Evolutionary conservation across 2,797 vertebrate genomes (phyloP).

Genomic region (Trachurus trachurus): DNA sequence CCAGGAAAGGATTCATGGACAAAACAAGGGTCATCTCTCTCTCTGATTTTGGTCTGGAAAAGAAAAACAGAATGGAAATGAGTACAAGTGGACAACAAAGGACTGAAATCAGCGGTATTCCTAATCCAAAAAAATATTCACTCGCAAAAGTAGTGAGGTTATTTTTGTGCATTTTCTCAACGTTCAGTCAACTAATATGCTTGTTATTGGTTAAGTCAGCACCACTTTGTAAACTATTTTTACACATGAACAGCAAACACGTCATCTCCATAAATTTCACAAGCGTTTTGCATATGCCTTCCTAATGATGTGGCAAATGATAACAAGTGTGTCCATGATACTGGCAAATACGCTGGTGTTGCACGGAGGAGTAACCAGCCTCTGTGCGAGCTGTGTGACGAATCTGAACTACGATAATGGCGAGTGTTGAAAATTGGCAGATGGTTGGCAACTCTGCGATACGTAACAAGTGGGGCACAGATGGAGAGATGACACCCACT

Average conservation of each 20-base stretch:
- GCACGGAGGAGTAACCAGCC: conserved; percentile 55
- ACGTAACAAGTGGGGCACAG: conserved; percentile 69
- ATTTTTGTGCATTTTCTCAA: not conserved
- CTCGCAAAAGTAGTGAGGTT: not conserved
- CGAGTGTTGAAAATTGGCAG: conserved; percentile 59
- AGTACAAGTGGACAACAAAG: not conserved
- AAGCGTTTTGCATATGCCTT: conserved; percentile 44
- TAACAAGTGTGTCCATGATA: conserved; percentile 64
- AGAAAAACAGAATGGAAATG: conserved; percentile 5
- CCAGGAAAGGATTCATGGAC: conserved; percentile 95
- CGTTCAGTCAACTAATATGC: not conserved
- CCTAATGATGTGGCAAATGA: conserved; percentile 54
- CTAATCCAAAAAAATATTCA: not conserved
- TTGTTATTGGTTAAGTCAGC: conserved; percentile 2
- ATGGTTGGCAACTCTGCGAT: conserved; percentile 64
- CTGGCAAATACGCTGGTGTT: conserved; percentile 44
- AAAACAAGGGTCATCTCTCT: conserved; percentile 96
- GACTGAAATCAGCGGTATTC: not conserved
- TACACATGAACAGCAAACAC: not conserved
- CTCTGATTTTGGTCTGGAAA: conserved; percentile 63
- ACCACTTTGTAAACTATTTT: conserved; percentile 9
- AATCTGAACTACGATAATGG: conserved; percentile 60
- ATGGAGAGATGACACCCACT: conserved; percentile 77
- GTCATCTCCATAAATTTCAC: conserved; percentile 19
- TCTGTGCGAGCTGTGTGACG: conserved; percentile 59